Base-by-base conservation (phyloP, 1,140 invertebrate genomes). In the Papilio xuthus region DNA sequence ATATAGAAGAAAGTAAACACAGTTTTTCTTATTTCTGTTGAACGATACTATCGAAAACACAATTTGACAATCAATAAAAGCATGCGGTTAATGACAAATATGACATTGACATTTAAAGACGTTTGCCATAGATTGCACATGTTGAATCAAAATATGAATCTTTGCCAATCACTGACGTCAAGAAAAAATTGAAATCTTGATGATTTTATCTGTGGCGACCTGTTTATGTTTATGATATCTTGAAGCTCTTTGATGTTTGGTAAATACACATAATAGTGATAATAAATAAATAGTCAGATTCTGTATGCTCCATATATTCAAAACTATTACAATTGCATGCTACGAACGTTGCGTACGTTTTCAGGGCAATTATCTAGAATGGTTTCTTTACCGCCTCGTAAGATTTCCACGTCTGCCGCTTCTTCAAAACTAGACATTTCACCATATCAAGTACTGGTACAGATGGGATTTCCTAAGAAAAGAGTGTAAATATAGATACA, bases 381-480 rank as follows among this genome's bases (percentile, higher is more conserved):
- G 90, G 79, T 90, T 47, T 86, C 83, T 85, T 80, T 90, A 71
- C 87, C 90, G 9, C 86, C 94, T 89, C 93, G 90, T 28, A 90
- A 88, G 79, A 78, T 94, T 81, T 95, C 93, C 28, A 81, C 87
- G n/a, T 94, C 94, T 18, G 95, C 93, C 77, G 95, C 95, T 94
- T 95, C 95, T 83, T 96, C 95, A 18, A 97, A 97, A 93, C 96
- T 96, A 89, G 95, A 97, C 89, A 89, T 96, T 80, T 96, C 96
- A 72, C 96, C 97, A 28, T 92, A 97, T 80, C 96, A 98, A 93
- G 97, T 97, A 28, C 94, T 98, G 32, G 91, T 98, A 73, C 97
- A 98, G 94, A 97, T 98, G 96, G 97, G 97, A 47, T 98, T 98
- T 94, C 96, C 97, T 2, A 97, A 96, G 93, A 96, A 97, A 82